A percentile compares a stretch with the other conserved stretches of the same genome.
Evolutionary conservation across 2,797 vertebrate genomes (phyloP).

Genomic region (Pteropus rufus): DNA sequence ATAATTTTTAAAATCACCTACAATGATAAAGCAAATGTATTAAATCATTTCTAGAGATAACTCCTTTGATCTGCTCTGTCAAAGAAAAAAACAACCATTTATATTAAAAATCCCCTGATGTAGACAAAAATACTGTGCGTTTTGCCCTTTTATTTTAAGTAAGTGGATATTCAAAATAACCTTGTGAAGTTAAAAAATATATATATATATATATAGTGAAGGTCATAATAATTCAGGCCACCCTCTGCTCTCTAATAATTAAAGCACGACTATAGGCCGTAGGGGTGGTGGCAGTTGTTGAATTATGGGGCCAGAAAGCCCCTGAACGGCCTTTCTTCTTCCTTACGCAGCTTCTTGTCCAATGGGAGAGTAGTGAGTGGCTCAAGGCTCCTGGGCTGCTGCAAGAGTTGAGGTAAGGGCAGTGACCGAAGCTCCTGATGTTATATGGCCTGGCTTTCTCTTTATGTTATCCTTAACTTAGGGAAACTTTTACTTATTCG

Average conservation of each 20-base stretch:
- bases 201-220: conserved; percentile 35
- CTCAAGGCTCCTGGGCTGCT: conserved; percentile 80
- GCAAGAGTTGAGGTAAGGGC: conserved; percentile 79
- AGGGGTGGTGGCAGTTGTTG: conserved; percentile 75
- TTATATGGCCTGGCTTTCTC: conserved; percentile 74
- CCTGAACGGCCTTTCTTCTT: conserved; percentile 81
- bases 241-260: conserved; percentile 66
- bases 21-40: conserved; percentile 49
- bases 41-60: conserved; percentile 51
- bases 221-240: conserved; percentile 75
- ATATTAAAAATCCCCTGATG: conserved; percentile 50
- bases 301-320: conserved; percentile 77
- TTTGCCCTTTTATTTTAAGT: conserved; percentile 48
- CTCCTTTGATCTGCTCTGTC: conserved; percentile 54
- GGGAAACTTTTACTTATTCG: conserved; percentile 57
- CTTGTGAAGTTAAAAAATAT: conserved; percentile 44
- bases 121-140: conserved; percentile 59
- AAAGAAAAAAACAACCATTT: conserved; percentile 46
- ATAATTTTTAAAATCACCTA: conserved; percentile 47
- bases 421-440: conserved; percentile 73
- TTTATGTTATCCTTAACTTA: conserved; percentile 68
- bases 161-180: conserved; percentile 59
- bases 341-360: conserved; percentile 79
- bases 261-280: conserved; percentile 63
- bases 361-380: conserved; percentile 80